Evolutionary conservation across 2,113 vertebrate genomes (phyloP).

Genomic region (Leptobrachium ailaonicum): DNA sequence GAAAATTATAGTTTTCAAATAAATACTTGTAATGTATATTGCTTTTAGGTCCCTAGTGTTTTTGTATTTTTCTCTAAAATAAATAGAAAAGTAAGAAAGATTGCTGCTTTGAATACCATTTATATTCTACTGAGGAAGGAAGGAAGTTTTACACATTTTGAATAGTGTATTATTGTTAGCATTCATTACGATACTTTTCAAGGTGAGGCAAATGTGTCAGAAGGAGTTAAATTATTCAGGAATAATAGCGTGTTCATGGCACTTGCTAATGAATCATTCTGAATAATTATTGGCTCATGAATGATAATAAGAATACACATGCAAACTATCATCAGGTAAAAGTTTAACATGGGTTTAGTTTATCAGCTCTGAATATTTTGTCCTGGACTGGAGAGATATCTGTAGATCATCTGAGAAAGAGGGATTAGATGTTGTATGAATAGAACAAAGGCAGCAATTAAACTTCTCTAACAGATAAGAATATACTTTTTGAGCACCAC

Average conservation of each 20-base stretch:
- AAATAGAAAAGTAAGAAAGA: neutral
- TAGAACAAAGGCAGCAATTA: too few relatives aligned
- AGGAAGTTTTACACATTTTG: neutral
- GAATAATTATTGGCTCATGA: constrained; percentile 45
- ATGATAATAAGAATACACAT: constrained; percentile 31
- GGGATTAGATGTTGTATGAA: too few relatives aligned
- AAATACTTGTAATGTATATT: too few relatives aligned
- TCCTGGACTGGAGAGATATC: neutral
- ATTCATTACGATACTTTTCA: constrained; percentile 30
- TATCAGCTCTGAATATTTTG: neutral
- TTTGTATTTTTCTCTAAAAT: neutral
- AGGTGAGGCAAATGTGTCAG: constrained; percentile 35
- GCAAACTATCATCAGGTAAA: neutral
- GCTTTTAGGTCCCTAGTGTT: neutral
- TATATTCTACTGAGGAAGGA: neutral
- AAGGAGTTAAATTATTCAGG: constrained; percentile 44
- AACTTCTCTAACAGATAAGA: too few relatives aligned
- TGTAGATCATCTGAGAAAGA: neutral
- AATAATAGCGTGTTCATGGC: constrained; percentile 38
- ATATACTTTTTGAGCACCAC: too few relatives aligned
- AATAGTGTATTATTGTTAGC: constrained; percentile 13
- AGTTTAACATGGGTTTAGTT: constrained; percentile 3
- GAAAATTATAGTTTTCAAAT: too few relatives aligned
- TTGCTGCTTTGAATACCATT: neutral
- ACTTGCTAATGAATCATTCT: constrained; percentile 40